Percentiles rank a stretch among this genome's conserved stretches.
Evolutionary conservation across 2,113 vertebrate species (phyloP).

Genomic region (Lipophrys pholis): DNA sequence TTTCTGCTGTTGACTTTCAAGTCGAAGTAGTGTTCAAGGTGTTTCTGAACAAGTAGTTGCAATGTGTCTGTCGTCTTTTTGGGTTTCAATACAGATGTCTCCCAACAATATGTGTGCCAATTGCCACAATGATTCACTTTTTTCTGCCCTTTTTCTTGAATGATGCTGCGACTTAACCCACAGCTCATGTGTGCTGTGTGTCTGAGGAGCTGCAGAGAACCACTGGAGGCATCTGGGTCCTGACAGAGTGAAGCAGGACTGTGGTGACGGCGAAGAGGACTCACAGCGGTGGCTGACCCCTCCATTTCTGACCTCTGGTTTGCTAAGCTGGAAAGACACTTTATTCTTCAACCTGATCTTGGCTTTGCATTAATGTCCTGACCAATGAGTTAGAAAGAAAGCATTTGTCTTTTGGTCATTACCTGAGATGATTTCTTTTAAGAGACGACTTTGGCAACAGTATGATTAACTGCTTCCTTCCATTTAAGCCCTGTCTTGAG

Average conservation of each 20-base stretch:
- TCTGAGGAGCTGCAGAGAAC: constrained; percentile 51
- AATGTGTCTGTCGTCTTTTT: constrained; percentile 5
- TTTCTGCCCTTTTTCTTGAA: neutral
- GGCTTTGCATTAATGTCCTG: constrained; percentile 68
- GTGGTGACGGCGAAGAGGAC: constrained; percentile 69
- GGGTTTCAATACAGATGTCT: constrained; percentile 3
- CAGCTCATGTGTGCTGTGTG: constrained; percentile 33
- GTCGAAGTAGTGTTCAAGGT: neutral
- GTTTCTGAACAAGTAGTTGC: neutral
- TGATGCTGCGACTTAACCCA: constrained; percentile 21
- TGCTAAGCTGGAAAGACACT: constrained; percentile 55
- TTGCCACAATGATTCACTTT: neutral
- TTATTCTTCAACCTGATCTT: constrained; percentile 58
- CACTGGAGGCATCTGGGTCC: constrained; percentile 57
- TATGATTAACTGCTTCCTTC: constrained; percentile 75
- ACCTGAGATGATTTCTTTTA: constrained; percentile 74
- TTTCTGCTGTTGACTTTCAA: neutral
- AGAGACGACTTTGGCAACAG: constrained; percentile 66
- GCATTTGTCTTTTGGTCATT: constrained; percentile 71
- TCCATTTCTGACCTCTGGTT: constrained; percentile 72
- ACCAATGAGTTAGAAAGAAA: constrained; percentile 74
- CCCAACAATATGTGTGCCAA: no score
- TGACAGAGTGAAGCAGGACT: constrained; percentile 51
- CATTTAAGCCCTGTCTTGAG: constrained; percentile 49
- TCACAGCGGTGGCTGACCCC: constrained; percentile 68